A percentile compares a stretch with the other conserved stretches of the same genome.
phyloP scores from a whole-genome alignment of 2,113 vertebrate genomes.

The Centropristis striata region DNA sequence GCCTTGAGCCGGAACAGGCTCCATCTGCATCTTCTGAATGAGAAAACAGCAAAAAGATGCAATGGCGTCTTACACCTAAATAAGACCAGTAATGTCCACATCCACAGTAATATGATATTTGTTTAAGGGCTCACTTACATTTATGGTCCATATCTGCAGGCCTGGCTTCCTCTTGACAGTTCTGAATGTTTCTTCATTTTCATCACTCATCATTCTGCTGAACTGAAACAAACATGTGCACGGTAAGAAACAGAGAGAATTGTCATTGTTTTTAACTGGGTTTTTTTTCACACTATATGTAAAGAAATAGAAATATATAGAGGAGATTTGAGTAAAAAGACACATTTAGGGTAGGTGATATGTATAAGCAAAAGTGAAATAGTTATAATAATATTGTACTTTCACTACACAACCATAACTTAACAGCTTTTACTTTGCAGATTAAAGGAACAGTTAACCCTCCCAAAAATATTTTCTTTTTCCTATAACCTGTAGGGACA shows the following conservation, averaged over 20 bases:
- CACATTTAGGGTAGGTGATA: neutral
- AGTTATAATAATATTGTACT: no score
- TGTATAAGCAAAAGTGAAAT: neutral
- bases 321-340: conserved; percentile 1
- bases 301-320: neutral
- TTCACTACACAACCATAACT: neutral
- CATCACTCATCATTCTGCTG: conserved; percentile 86
- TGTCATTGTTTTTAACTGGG: neutral
- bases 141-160: conserved; percentile 94
- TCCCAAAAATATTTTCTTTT: no score
- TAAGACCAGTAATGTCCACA: neutral
- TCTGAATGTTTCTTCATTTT: conserved; percentile 67
- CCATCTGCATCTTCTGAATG: conserved; percentile 91
- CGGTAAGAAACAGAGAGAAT: neutral
- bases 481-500: no score
- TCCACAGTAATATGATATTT: neutral
- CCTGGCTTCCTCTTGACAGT: conserved; percentile 84
- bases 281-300: neutral
- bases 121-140: conserved; percentile 84
- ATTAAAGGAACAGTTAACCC: neutral
- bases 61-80: neutral
- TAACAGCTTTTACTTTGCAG: neutral
- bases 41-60: conserved; percentile 37
- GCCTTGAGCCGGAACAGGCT: conserved; percentile 85
- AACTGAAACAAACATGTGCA: conserved; percentile 68